Percentiles rank a stretch among this genome's conserved stretches.
These are phyloP conservation scores for Sebastes nivosus DNA, from an alignment of 2,797 vertebrate genomes.

Conservation along the genomic window DNA sequence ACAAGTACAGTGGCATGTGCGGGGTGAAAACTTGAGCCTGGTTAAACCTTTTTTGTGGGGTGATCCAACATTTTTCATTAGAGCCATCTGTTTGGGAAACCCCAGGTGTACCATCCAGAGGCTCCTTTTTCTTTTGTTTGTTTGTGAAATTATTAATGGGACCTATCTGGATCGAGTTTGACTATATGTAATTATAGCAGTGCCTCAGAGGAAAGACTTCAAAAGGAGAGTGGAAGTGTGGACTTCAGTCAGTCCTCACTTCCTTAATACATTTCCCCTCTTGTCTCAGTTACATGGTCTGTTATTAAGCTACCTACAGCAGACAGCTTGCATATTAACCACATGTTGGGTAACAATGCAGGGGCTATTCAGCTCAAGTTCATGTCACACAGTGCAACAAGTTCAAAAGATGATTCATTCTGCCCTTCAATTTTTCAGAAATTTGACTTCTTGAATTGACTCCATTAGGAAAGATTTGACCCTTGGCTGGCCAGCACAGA, in stretches of 20 bases:
- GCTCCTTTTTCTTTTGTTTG: not conserved
- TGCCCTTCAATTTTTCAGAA: not conserved
- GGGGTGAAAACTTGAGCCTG: not conserved
- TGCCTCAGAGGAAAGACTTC: not conserved
- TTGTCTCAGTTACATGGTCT: not conserved
- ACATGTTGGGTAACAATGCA: not conserved
- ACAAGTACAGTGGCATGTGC: not conserved
- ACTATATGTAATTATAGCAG: not conserved
- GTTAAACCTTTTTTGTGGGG: not conserved
- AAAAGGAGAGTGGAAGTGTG: conserved; percentile 1
- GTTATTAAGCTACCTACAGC: conserved; percentile 6
- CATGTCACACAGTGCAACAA: not conserved
- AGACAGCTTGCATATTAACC: not conserved
- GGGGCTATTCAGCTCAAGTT: not conserved
- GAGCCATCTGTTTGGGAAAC: not conserved
- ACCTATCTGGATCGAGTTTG: not conserved
- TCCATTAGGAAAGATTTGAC: conserved; percentile 20
- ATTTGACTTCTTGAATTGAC: conserved; percentile 13
- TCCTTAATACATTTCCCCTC: conserved; percentile 15
- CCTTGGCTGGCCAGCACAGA: not conserved
- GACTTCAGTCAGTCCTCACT: conserved; percentile 9
- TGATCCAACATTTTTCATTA: not conserved
- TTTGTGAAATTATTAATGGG: not conserved
- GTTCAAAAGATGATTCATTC: conserved; percentile 24
- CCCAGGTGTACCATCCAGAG: not conserved